phyloP scores from a whole-genome alignment of 2,888 invertebrate species.

The Theretra japonica region DNA sequence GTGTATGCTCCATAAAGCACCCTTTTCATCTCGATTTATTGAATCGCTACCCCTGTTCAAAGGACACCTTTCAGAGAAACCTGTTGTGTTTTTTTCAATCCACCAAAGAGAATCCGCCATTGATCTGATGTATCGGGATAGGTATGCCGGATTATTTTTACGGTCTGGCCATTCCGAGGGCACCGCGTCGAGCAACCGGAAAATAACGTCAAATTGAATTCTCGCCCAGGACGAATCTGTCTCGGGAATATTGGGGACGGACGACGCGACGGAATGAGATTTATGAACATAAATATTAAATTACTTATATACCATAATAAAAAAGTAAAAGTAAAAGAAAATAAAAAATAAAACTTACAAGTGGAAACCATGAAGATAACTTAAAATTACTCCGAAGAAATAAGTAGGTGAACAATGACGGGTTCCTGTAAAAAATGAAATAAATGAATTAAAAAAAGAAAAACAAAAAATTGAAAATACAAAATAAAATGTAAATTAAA shows the following conservation, averaged over 20 bases:
- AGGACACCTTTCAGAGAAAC: slow-evolving; percentile 6
- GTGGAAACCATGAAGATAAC: slow-evolving; percentile 82
- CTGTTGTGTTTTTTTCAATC: slow-evolving; percentile 25
- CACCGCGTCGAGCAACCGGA: slow-evolving; percentile 43
- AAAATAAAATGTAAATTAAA: slow-evolving; percentile 33
- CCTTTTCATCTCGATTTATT: slow-evolving; percentile 14
- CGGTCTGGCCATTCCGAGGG: slow-evolving; percentile 33
- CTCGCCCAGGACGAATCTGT: slow-evolving; percentile 34
- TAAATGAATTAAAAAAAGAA: slow-evolving; percentile 56
- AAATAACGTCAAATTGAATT: slow-evolving; percentile 58
- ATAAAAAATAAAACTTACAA: slow-evolving; percentile 81
- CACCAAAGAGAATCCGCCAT: slow-evolving; percentile 7
- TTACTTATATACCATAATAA: slow-evolving; percentile 40
- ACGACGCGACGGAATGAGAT: slow-evolving; percentile 19
- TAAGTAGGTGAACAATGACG: slow-evolving; percentile 56
- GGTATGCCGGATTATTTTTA: slow-evolving; percentile 44
- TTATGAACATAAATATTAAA: slow-evolving; percentile 31
- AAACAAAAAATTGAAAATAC: slow-evolving; percentile 38
- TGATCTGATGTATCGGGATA: neutral
- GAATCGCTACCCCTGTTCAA: neutral
- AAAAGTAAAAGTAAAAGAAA: slow-evolving; percentile 56
- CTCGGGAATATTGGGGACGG: slow-evolving; percentile 20
- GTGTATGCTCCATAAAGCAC: neutral
- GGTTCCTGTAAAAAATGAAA: slow-evolving; percentile 75
- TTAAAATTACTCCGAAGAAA: slow-evolving; percentile 69